Conservation (phyloP, 1,140 invertebrate genomes). For the Ceratina japonica region DNA sequence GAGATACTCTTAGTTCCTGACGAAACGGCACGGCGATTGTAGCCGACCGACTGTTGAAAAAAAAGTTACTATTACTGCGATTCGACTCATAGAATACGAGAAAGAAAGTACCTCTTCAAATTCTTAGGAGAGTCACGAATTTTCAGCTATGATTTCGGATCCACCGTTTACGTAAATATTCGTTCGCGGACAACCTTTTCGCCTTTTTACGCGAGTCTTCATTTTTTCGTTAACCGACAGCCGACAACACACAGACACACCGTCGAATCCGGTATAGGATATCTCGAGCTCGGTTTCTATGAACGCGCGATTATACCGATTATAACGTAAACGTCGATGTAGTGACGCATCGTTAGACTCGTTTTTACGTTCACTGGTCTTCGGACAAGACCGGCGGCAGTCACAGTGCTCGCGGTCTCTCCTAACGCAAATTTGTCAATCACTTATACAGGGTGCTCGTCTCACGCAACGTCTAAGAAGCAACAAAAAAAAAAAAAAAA, state of each 20-base stretch:
- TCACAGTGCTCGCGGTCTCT: slow-evolving; percentile 48
- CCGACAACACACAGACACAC: too few species aligned
- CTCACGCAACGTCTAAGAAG: slow-evolving; percentile 58
- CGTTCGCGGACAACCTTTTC: background rate
- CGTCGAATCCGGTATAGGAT: background rate
- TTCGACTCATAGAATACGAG: slow-evolving; percentile 11
- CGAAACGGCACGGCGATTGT: slow-evolving; percentile 38
- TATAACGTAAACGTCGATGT: slow-evolving; percentile 7
- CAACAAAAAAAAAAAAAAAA: slow-evolving; percentile 31
- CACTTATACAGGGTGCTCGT: slow-evolving; percentile 63
- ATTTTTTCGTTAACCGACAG: slow-evolving; percentile 7
- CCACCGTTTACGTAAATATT: background rate
- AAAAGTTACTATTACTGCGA: slow-evolving; percentile 43
- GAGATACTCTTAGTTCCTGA: slow-evolving; percentile 48
- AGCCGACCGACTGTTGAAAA: slow-evolving; percentile 22
- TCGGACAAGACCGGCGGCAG: slow-evolving; percentile 21
- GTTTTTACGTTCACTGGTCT: slow-evolving; percentile 3
- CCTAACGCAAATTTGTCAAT: slow-evolving; percentile 61
- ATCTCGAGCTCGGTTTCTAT: slow-evolving; percentile 2
- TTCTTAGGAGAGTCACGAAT: slow-evolving; percentile 6
- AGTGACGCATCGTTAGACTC: slow-evolving; percentile 32
- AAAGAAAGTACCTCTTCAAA: slow-evolving; percentile 19
- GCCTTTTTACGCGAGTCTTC: background rate
- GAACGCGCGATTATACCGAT: slow-evolving; percentile 40
- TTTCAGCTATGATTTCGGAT: background rate